Base-by-base conservation (phyloP, 2,888 invertebrate genomes). In the Habroteleia sp. region DNA sequence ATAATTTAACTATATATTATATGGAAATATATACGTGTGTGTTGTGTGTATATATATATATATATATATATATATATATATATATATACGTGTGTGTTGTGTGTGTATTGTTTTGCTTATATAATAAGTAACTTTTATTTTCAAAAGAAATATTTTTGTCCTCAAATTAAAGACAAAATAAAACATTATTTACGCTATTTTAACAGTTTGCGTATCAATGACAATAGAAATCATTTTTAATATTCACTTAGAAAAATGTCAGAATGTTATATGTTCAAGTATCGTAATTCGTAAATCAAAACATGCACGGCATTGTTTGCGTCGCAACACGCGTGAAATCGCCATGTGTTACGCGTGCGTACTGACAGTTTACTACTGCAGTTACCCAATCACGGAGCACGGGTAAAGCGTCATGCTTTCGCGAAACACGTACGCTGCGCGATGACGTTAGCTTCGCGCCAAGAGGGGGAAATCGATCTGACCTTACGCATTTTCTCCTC, bases 401-500 rank as follows among this genome's bases (percentile, higher is more conserved):
- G 39, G 42, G 46, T 31, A 44, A 54, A 58, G 29, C 62, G 69
- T 62, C 69, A 62, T 71, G 69, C 69, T 62, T 71, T 71, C 50
- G 44, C 54, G 50, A 69, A 60, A 52, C 60, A 58, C 52, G 58
- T 69, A 44, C 42, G 41, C 50, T 60, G 69, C 50, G 50, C 69
- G 41, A 69, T 66, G 50, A 66, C 60, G 60, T 62, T 52, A 31
- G 39, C 14, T 44, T 35, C 16, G 25, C 44, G 35, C 39, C 52
- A 25, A 11, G 37, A 62, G 69, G 69, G 62, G 62, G n/a, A 54
- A 62, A 71, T 71, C 69, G 69, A 71, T 71, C 54, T 71, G 69
- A 62, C 69, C 62, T 62, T 60, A 52, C 60, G 44, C 44, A 69
- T 71, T 62, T 60, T 71, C 89, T 89, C 90, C 89, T 85, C 84